Base-by-base conservation (phyloP, 2,888 invertebrate genomes). In the Ecliptopera silaceata region DNA sequence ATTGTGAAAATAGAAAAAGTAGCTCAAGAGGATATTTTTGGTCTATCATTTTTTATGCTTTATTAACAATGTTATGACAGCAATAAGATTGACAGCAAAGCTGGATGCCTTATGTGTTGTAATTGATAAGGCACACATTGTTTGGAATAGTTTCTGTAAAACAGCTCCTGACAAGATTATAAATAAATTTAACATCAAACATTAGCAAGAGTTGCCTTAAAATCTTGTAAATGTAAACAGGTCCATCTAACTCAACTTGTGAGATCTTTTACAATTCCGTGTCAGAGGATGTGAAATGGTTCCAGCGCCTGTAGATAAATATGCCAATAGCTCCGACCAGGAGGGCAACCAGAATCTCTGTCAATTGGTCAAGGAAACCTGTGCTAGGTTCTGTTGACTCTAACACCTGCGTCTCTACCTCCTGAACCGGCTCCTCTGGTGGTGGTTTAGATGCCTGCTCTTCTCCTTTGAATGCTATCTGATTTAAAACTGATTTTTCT, bases 401-500 rank as follows among this genome's bases (percentile, higher is more conserved):
- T 61, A 89, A 62, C 15, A 81, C 75, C 45, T 80, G 84, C 20
- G 80, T 70, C 46, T 85, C 84, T 1, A 72, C 69, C 61, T 88
- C 88, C 61, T 67, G 78, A 1, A 72, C 69, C 13, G 81, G 77
- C 54, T 88, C 89, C 54, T 82, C 84, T 1, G 79, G 64, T 6
- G 79, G 64, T 6, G 71, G 79, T 59, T 85, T 88, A 3, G 81
- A 69, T 44, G 80, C 67, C 58, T 88, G 86, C 38, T 91, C 91
- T 66, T 91, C 91, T 17, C 84, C 91, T 79, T 91, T 91, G 58
- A 92, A 88, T 62, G 91, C 91, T 71, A 92, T 91, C 70, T 92
- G 91, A 58, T 86, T 84, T 44, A 92, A 71, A 20, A 88, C 90
- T 34, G 89, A 79, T 58, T 90, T 84, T 57, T 92, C 91, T 64